These are phyloP conservation scores for Hypothenemus hampei DNA, from an alignment of 1,140 invertebrate species.

Conservation along the genomic window DNA sequence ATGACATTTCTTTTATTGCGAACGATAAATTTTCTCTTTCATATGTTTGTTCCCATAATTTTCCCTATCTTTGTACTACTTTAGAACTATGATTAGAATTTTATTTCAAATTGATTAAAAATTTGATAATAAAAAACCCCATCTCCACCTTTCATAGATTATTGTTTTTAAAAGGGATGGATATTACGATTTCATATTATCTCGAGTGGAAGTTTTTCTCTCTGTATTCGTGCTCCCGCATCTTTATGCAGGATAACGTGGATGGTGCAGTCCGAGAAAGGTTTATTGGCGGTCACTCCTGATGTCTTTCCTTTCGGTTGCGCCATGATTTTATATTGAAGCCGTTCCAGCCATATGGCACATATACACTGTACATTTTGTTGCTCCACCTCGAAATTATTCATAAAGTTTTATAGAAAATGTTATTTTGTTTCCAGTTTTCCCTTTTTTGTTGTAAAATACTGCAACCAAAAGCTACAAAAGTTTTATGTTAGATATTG, in stretches of 20 bases:
- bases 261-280: constrained; percentile 34
- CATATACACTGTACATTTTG: constrained; percentile 13
- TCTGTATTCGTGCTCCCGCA: constrained; percentile 21
- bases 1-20: constrained; percentile 15
- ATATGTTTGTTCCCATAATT: too few relatives aligned
- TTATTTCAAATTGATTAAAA: too few relatives aligned
- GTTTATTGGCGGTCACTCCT: constrained; percentile 33
- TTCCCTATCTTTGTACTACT: too few relatives aligned
- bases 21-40: too few relatives aligned
- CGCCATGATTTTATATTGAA: constrained; percentile 21
- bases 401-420: constrained; percentile 11
- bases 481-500: constrained; percentile 1
- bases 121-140: too few relatives aligned
- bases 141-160: too few relatives aligned
- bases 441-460: not conserved
- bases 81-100: too few relatives aligned
- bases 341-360: constrained; percentile 19
- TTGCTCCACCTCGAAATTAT: constrained; percentile 9
- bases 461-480: not conserved
- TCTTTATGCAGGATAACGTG: constrained; percentile 25
- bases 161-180: too few relatives aligned
- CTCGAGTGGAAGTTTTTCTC: constrained; percentile 3
- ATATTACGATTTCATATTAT: constrained; percentile 14
- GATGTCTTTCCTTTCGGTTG: constrained; percentile 19
- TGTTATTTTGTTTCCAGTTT: not conserved